Percentiles rank a stretch among this genome's conserved stretches.
Conservation (phyloP, 2,113 vertebrate species). For the Cinclus mexicanus region DNA sequence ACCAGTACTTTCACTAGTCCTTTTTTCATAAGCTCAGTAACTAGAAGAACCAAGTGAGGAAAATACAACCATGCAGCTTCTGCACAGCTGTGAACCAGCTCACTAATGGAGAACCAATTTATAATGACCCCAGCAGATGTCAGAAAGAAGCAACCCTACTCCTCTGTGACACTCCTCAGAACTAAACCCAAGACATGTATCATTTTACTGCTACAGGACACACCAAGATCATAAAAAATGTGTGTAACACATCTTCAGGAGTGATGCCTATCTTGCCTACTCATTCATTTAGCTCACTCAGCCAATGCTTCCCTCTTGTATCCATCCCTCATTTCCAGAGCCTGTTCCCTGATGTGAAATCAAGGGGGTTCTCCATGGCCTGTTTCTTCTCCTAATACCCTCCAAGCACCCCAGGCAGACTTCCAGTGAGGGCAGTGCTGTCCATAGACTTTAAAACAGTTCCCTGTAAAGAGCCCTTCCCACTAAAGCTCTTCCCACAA, state of each 20-base stretch:
- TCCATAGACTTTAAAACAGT: rapidly evolving
- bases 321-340: background rate
- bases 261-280: background rate
- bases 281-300: background rate
- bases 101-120: background rate
- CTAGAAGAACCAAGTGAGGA: background rate
- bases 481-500: background rate
- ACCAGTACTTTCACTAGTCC: background rate
- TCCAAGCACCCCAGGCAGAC: background rate
- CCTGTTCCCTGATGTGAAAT: background rate
- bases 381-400: background rate
- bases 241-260: background rate
- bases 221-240: background rate
- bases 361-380: background rate
- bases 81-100: background rate
- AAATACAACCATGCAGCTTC: background rate
- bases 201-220: background rate
- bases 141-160: background rate
- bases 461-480: background rate
- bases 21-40: background rate
- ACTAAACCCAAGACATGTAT: background rate
- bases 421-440: background rate
- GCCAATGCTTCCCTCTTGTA: background rate
- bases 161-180: background rate
- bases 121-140: background rate